A percentile compares a stretch with the other conserved stretches of the same genome.
phyloP scores from a whole-genome alignment of 2,113 vertebrate genomes.

The Callionymus lyra region DNA sequence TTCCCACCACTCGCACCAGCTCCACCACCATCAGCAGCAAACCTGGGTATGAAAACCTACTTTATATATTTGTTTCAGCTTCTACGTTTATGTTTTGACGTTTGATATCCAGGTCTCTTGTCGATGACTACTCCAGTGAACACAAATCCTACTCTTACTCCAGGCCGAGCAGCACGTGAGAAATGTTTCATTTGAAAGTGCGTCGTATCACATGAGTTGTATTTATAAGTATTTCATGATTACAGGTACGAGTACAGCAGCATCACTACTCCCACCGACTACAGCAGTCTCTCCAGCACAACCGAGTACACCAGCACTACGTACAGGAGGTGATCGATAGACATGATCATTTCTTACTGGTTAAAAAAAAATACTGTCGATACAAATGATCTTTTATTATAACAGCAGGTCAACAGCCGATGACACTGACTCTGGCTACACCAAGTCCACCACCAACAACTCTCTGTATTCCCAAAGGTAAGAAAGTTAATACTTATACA shows the following conservation, averaged over 20 bases:
- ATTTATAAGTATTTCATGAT: conserved; percentile 18
- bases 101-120: not conserved
- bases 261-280: conserved; percentile 33
- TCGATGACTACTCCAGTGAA: conserved; percentile 20
- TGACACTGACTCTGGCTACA: conserved; percentile 22
- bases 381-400: not conserved
- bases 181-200: no score
- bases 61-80: no score
- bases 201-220: no score
- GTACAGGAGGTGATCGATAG: conserved; percentile 29
- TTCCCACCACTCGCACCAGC: conserved; percentile 19
- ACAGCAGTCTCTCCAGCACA: no score
- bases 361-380: not conserved
- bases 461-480: conserved; percentile 55
- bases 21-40: conserved; percentile 29
- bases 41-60: conserved; percentile 23
- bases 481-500: no score
- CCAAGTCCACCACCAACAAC: conserved; percentile 35
- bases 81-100: no score
- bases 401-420: conserved; percentile 30
- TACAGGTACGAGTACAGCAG: conserved; percentile 50
- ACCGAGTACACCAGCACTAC: conserved; percentile 46
- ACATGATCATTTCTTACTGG: not conserved
- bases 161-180: no score
- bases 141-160: conserved; percentile 34